Evolutionary conservation across 2,888 invertebrate species (phyloP).

Genomic region (Oscheius sp.): DNA sequence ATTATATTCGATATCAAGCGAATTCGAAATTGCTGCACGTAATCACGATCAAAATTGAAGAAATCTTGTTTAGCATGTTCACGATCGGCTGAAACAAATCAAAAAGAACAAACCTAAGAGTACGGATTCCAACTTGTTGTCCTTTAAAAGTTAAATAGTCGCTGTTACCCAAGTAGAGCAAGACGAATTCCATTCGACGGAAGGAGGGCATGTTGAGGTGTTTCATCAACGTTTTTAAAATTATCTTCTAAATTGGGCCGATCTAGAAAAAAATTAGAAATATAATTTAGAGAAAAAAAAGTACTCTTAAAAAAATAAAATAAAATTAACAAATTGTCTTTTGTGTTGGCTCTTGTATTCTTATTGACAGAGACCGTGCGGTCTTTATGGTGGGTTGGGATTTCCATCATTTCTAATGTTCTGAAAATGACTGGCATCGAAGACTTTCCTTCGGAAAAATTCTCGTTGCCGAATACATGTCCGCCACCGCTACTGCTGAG

Average conservation of each 20-base stretch:
- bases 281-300: too few species aligned
- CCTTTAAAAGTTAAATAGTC: conserved; percentile 14
- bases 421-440: too few species aligned
- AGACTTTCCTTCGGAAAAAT: too few species aligned
- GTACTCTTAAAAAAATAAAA: conserved; percentile 26
- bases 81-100: not conserved
- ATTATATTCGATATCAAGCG: not conserved
- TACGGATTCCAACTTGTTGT: conserved; percentile 23
- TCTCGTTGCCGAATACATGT: too few species aligned
- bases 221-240: conserved; percentile 31
- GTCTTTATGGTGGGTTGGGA: conserved; percentile 17
- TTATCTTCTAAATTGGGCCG: conserved; percentile 33
- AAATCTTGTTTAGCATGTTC: not conserved
- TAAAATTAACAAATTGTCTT: conserved; percentile 31
- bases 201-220: conserved; percentile 34
- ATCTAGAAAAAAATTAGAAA: conserved; percentile 9
- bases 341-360: not conserved
- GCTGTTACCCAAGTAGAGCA: conserved; percentile 16
- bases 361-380: conserved; percentile 31
- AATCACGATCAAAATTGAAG: conserved; percentile 13
- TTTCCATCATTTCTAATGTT: conserved; percentile 1
- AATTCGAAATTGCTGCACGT: not conserved
- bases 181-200: conserved; percentile 31
- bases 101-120: conserved; percentile 1
- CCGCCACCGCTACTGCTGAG: too few species aligned